Percentiles rank a stretch among this genome's conserved stretches.
phyloP scores from a whole-genome alignment of 2,888 invertebrate genomes.

The Drosophila nigricruria region DNA sequence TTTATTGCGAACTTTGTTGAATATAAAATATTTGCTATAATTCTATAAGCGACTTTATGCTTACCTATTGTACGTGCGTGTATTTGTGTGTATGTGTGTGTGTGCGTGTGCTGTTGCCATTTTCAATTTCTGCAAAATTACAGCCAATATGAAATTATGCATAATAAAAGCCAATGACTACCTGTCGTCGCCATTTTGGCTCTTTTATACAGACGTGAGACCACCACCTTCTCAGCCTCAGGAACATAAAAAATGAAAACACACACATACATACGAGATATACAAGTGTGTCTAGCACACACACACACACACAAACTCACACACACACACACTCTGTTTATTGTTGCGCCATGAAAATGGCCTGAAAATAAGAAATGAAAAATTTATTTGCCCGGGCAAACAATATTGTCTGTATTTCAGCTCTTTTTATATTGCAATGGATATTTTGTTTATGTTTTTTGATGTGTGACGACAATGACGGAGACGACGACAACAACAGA shows the following conservation, averaged over 20 bases:
- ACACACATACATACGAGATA: constrained; percentile 6
- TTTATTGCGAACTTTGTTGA: constrained; percentile 22
- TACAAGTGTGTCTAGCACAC: constrained; percentile 37
- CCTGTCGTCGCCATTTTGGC: constrained; percentile 75
- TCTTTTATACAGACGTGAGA: constrained; percentile 44
- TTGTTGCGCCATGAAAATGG: constrained; percentile 72
- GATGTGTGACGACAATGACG: constrained; percentile 1
- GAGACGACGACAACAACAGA: constrained; percentile 38
- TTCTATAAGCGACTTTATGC: constrained; percentile 44
- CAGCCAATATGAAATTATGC: constrained; percentile 80
- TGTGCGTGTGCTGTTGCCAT: constrained; percentile 60
- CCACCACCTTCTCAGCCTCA: constrained; percentile 2
- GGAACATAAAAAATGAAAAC: constrained; percentile 67
- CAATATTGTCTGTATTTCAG: constrained; percentile 28
- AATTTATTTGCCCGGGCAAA: constrained; percentile 60
- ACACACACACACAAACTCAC: constrained; percentile 15
- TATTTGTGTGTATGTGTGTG: not conserved
- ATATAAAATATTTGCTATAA: constrained; percentile 69
- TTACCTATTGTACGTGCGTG: constrained; percentile 12
- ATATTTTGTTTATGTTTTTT: constrained; percentile 56
- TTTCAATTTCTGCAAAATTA: constrained; percentile 79
- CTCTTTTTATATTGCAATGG: constrained; percentile 27
- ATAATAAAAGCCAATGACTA: constrained; percentile 80
- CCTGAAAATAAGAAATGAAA: constrained; percentile 74
- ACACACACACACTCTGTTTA: constrained; percentile 47